Evolutionary conservation across 1,140 invertebrate genomes (phyloP), one percentile per base, ranked within the genome.

Genomic region (Drosophila novamexicana): DNA sequence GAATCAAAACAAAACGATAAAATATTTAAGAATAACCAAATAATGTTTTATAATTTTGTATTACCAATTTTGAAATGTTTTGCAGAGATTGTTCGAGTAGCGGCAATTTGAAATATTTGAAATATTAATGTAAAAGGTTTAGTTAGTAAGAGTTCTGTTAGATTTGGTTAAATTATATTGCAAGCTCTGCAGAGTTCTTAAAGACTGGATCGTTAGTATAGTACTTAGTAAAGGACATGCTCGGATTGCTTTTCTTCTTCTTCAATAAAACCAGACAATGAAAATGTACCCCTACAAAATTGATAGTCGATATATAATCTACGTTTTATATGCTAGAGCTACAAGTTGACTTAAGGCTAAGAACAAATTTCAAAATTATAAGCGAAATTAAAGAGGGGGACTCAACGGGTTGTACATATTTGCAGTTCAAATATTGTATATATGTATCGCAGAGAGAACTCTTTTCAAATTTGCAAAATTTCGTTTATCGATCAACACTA

Each of bases 191-290:
- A 29, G 50, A 14, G 9, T 37, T 18, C 45, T 40, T 22, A 12
- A 40, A 22, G 14, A 22, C 50, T 56, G 44, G 39, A 45, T 32
- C 18, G 29, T 65, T 73, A 42, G 63, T 59, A 37, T 36, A 44
- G 47, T 53, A 1, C 18, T 18, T 18, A 18, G 16, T 53, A n/a
- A 40, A 75, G 67, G 59, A 74, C 71, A 47, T 65, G 76, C 53
- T 79, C 71, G 65, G 18, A 22, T 47, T 54, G 65, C 37, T 45
- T 79, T 72, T 70, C 70, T 57, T 77, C 53, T 70, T 77, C 53
- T 70, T 81, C 74, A 81, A 91, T 91, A 92, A 91, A 92, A 92
- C 90, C 91, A 90, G 91, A 92, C 91, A 91, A 81, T 52, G 75
- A 71, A 62, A 77, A 68, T 80, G 84, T 88, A 88, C 76, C 73